A percentile compares a stretch with the other conserved stretches of the same genome.
These are phyloP conservation scores for Gibbula magus DNA, from an alignment of 2,888 invertebrate genomes.

Conservation along the genomic window DNA sequence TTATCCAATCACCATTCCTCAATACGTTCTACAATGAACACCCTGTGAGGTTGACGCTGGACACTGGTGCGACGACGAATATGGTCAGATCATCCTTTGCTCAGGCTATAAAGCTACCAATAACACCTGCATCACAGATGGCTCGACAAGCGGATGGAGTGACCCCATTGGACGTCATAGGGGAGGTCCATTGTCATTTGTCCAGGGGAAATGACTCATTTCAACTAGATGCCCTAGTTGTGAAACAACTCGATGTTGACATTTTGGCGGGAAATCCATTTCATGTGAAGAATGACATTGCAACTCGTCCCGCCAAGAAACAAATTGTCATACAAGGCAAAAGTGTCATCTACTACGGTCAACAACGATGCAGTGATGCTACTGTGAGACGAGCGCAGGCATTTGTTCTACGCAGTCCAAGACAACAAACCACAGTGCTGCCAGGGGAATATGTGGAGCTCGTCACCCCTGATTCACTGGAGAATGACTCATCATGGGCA, in stretches of 20 bases:
- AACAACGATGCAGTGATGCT: not conserved
- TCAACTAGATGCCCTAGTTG: not conserved
- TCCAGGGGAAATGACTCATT: not conserved
- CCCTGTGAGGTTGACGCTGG: conserved; percentile 34
- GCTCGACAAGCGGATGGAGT: conserved; percentile 44
- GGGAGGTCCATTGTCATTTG: too few relatives aligned
- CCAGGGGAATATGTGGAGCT: too few relatives aligned
- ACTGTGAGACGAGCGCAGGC: not conserved
- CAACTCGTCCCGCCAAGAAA: too few relatives aligned
- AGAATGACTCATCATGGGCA: not conserved
- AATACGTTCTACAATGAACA: conserved; percentile 37
- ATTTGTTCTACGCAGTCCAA: not conserved
- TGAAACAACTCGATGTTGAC: too few relatives aligned
- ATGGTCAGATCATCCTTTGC: conserved; percentile 36
- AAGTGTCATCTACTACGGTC: not conserved
- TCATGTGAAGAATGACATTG: not conserved
- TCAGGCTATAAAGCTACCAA: conserved; percentile 24
- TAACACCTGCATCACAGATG: too few relatives aligned
- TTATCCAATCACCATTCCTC: conserved; percentile 36
- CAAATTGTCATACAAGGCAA: not conserved
- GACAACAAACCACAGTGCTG: not conserved
- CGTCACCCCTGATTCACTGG: too few relatives aligned
- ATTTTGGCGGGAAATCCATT: not conserved
- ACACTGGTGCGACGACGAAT: conserved; percentile 35
- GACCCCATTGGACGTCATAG: conserved; percentile 36